phyloP scores from a whole-genome alignment of 2,797 vertebrate genomes.

The Hoplostethus atlanticus region DNA sequence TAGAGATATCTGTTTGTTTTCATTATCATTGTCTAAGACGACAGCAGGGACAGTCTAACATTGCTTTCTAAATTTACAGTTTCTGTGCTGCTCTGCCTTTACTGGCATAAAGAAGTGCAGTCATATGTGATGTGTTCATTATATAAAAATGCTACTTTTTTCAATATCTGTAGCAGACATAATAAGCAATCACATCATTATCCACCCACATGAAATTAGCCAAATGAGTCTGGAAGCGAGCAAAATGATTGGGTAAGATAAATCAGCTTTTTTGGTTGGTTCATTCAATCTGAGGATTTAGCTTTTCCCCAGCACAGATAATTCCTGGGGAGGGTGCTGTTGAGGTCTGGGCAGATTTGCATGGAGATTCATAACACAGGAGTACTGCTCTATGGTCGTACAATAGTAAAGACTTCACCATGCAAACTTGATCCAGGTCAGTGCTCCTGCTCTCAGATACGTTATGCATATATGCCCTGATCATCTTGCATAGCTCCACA shows the following conservation, averaged over 20 bases:
- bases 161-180: not conserved
- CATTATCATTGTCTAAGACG: not conserved
- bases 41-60: not conserved
- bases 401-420: conserved; percentile 22
- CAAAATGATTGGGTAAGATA: not conserved
- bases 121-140: not conserved
- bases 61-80: not conserved
- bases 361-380: not conserved
- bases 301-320: conserved; percentile 1
- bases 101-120: not conserved
- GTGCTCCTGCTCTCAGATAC: not conserved
- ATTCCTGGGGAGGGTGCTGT: not conserved
- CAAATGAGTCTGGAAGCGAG: not conserved
- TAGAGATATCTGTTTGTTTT: not conserved
- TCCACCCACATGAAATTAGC: not conserved
- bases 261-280: not conserved
- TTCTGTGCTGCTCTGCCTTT: not conserved
- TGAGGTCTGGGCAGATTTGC: not conserved
- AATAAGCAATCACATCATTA: not conserved
- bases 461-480: conserved; percentile 25
- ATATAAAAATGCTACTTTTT: not conserved
- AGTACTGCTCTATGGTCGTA: not conserved
- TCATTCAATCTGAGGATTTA: conserved; percentile 6
- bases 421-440: conserved; percentile 3
- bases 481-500: conserved; percentile 46